A percentile compares a stretch with the other conserved stretches of the same genome.
These are phyloP conservation scores for Lacerta viridis DNA, from an alignment of 2,797 vertebrate species.

Conservation along the genomic window DNA sequence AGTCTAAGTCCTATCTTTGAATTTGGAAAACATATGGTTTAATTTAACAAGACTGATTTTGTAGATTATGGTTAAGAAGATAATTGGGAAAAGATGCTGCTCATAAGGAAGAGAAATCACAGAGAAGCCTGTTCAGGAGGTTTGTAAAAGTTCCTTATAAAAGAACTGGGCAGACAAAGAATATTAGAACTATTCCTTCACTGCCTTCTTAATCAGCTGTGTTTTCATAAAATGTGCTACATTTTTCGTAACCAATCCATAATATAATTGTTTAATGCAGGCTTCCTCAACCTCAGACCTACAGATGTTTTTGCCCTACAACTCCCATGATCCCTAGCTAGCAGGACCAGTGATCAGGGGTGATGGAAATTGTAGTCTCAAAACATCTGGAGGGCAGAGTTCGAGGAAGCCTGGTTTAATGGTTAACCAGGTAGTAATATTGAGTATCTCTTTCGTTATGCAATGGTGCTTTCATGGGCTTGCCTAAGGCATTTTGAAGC, in stretches of 20 bases:
- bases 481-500: too few species aligned
- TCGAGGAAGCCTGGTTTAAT: conserved; percentile 1
- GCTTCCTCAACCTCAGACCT: too few species aligned
- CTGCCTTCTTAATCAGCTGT: conserved; percentile 30
- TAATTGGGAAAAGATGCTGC: conserved; percentile 48
- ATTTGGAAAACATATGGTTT: conserved; percentile 44
- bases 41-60: conserved; percentile 49
- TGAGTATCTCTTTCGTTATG: not conserved
- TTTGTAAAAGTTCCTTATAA: conserved; percentile 57
- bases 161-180: conserved; percentile 64
- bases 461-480: not conserved
- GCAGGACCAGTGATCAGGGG: too few species aligned
- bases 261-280: too few species aligned
- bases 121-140: not conserved
- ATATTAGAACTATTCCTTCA: conserved; percentile 51
- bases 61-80: conserved; percentile 52
- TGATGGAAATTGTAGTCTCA: too few species aligned
- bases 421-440: conserved; percentile 54
- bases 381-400: too few species aligned
- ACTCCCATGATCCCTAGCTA: too few species aligned
- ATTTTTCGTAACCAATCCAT: conserved; percentile 13
- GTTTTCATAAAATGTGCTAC: conserved; percentile 13
- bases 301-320: too few species aligned
- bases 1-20: fast-evolving
- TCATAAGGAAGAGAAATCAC: conserved; percentile 58